phyloP scores from a whole-genome alignment of 2,113 vertebrate genomes.

The Pangasianodon gigas region DNA sequence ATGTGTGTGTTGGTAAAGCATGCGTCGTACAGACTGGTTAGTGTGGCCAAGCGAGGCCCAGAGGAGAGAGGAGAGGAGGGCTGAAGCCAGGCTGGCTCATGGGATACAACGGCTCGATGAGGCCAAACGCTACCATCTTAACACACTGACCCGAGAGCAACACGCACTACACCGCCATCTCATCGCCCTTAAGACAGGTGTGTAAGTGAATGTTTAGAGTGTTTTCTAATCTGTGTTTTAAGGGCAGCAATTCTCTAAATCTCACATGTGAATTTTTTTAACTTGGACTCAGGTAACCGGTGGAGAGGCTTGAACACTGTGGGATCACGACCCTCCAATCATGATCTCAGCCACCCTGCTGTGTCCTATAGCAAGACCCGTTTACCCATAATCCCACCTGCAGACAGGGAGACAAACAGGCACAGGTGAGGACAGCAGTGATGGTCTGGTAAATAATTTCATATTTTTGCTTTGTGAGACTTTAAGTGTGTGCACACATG shows the following conservation, averaged over 20 bases:
- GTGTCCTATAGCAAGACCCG: constrained; percentile 41
- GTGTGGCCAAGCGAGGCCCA: constrained; percentile 40
- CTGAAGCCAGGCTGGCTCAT: constrained; percentile 35
- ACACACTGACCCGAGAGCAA: constrained; percentile 53
- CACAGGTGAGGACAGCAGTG: constrained; percentile 37
- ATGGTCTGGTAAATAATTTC: neutral
- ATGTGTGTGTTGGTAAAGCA: constrained; percentile 25
- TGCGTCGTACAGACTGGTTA: constrained; percentile 45
- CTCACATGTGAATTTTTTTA: neutral
- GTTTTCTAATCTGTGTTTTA: neutral
- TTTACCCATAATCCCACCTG: constrained; percentile 50
- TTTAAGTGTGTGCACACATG: neutral
- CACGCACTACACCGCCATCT: constrained; percentile 46
- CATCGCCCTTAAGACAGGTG: constrained; percentile 49
- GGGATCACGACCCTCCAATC: constrained; percentile 23
- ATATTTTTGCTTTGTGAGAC: neutral
- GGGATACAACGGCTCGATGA: constrained; percentile 52
- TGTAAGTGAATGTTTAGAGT: neutral
- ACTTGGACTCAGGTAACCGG: constrained; percentile 31
- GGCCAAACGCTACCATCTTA: constrained; percentile 51
- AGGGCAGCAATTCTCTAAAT: neutral
- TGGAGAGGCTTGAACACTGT: constrained; percentile 38
- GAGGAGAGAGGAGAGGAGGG: constrained; percentile 42
- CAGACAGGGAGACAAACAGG: constrained; percentile 36
- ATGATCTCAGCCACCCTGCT: constrained; percentile 16